Conservation (phyloP, 2,888 invertebrate genomes). For the Actias luna region DNA sequence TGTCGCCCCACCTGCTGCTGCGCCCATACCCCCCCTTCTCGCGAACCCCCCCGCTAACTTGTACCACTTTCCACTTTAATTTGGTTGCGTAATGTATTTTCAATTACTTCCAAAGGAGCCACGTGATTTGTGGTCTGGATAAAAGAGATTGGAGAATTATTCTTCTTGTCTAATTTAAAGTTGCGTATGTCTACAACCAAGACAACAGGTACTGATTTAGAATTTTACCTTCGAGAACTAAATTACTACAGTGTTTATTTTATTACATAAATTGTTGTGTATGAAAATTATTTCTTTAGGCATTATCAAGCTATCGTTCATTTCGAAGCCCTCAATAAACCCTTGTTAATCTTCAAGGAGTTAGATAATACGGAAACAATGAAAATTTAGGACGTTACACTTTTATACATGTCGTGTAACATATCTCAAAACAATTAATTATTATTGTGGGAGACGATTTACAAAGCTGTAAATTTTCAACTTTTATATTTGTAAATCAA, state of each 20-base stretch:
- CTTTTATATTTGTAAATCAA: neutral
- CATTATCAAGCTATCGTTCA: no score
- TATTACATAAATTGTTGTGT: neutral
- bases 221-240: neutral
- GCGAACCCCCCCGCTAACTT: slow-evolving; percentile 64
- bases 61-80: slow-evolving; percentile 81
- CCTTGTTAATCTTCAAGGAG: neutral
- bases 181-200: slow-evolving; percentile 26
- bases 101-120: slow-evolving; percentile 78
- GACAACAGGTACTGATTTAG: slow-evolving; percentile 9
- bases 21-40: neutral
- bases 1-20: slow-evolving; percentile 70
- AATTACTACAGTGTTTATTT: neutral
- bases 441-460: neutral
- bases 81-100: slow-evolving; percentile 82
- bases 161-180: slow-evolving; percentile 71
- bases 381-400: neutral
- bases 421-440: neutral
- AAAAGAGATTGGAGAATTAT: slow-evolving; percentile 71
- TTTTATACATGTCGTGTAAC: neutral
- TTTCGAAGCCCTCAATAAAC: neutral
- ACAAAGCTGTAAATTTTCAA: neutral
- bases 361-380: neutral
- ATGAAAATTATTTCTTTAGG: neutral
- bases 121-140: slow-evolving; percentile 75